These are phyloP conservation scores for Tenualosa ilisha DNA, from an alignment of 2,797 vertebrate species.

Conservation along the genomic window DNA sequence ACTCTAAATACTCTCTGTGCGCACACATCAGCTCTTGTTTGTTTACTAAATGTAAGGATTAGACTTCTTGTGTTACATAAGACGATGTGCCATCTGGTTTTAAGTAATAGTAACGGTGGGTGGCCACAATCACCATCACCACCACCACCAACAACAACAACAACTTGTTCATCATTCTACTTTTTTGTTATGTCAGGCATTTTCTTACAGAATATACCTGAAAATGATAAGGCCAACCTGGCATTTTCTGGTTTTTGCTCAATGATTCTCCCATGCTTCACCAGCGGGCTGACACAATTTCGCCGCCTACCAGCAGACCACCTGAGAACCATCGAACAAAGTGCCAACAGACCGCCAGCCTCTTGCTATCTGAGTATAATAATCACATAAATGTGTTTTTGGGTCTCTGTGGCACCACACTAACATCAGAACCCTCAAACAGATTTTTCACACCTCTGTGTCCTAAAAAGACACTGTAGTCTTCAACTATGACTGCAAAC, in stretches of 20 bases:
- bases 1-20: not conserved
- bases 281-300: no score
- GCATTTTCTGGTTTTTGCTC: no score
- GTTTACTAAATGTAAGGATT: not conserved
- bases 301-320: no score
- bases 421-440: not conserved
- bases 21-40: not conserved
- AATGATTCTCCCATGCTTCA: no score
- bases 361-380: no score
- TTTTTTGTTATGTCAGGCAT: not conserved
- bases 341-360: no score
- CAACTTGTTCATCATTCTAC: not conserved
- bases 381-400: not conserved
- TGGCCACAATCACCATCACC: not conserved
- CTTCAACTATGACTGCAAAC: not conserved
- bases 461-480: not conserved
- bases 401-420: not conserved
- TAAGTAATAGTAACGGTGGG: not conserved
- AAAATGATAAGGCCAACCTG: not conserved
- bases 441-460: not conserved
- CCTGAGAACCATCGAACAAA: no score
- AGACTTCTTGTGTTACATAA: constrained; percentile 8
- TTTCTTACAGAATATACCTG: not conserved
- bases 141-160: not conserved
- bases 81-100: not conserved